phyloP scores from a whole-genome alignment of 2,797 vertebrate genomes.

The Otus scops region DNA sequence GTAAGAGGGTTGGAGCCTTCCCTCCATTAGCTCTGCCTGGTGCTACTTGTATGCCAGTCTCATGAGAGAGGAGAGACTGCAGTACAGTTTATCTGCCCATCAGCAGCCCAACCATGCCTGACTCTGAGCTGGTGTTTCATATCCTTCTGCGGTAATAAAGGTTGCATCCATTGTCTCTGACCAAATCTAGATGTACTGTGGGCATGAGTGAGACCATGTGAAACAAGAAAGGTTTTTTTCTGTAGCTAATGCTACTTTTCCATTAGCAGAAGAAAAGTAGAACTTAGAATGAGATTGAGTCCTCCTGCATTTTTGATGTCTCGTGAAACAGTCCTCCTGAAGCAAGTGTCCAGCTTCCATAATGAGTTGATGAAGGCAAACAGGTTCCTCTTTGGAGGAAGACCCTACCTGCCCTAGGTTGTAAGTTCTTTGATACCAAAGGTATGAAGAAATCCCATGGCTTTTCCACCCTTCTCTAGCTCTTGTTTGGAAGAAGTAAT shows the following conservation, averaged over 20 bases:
- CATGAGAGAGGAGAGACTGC: not conserved
- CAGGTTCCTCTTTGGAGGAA: not conserved
- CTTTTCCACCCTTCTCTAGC: not conserved
- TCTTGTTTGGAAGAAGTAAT: not conserved
- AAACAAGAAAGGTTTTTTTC: not conserved
- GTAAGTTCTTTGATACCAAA: not conserved
- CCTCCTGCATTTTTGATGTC: not conserved
- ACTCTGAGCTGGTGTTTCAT: not conserved
- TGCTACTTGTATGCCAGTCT: not conserved
- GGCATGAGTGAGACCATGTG: not conserved
- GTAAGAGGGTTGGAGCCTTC: rapidly evolving
- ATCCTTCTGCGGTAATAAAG: not conserved
- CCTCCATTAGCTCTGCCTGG: not conserved
- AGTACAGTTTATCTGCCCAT: not conserved
- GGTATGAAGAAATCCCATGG: not conserved
- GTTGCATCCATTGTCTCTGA: not conserved
- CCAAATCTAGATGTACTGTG: not conserved
- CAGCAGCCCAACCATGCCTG: not conserved
- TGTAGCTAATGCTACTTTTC: not conserved
- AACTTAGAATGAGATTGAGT: not conserved
- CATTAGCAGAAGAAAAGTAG: not conserved
- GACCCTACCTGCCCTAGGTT: not conserved
- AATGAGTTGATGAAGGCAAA: not conserved
- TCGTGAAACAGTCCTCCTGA: not conserved
- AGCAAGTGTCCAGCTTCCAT: not conserved